Base-by-base conservation (phyloP, 2,888 invertebrate genomes). In the Malacosoma neustria region DNA sequence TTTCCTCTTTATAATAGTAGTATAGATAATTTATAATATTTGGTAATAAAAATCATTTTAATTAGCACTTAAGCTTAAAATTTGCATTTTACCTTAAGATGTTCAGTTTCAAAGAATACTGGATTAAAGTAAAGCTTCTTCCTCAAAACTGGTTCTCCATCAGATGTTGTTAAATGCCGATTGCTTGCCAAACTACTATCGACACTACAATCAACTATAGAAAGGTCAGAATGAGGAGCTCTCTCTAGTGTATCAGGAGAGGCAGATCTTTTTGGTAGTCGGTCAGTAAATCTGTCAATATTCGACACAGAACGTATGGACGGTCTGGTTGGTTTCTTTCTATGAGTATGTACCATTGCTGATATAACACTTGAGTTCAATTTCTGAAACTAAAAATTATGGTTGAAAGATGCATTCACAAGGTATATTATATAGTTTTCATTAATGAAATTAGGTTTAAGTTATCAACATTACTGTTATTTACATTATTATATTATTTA, bases 51-150 rank as follows among this genome's bases (percentile, higher is more conserved):
- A n/a, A n/a, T n/a, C n/a, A n/a, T n/a, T n/a, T n/a, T n/a, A n/a
- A n/a, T n/a, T n/a, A n/a, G n/a, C n/a, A n/a, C n/a, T n/a, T n/a
- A n/a, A n/a, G n/a, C n/a, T n/a, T n/a, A n/a, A n/a, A n/a, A n/a
- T n/a, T n/a, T n/a, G n/a, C n/a, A n/a, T n/a, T n/a, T 85, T 86
- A 95, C 95, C 88, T 92, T 87, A 36, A 97, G 77, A 43, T 94
- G 80, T 62, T 95, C 94, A 1, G 92, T 92, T 69, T 97, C 96
- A 59, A 97, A 95, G 69, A 95, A 97, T 1, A 95, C 94, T 0
- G 95, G 95, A 74, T 95, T 96, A 59, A 96, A 96, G 64, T 95
- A 95, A 3, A 96, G 79, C 60, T 95, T 95, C 53, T 91, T 89
- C 40, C 95, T 87, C 4, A 91, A 88, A 0, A 62, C 61, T 33